These are phyloP conservation scores for Lycaon pictus DNA, from an alignment of 2,113 vertebrate species.

Conservation along the genomic window DNA sequence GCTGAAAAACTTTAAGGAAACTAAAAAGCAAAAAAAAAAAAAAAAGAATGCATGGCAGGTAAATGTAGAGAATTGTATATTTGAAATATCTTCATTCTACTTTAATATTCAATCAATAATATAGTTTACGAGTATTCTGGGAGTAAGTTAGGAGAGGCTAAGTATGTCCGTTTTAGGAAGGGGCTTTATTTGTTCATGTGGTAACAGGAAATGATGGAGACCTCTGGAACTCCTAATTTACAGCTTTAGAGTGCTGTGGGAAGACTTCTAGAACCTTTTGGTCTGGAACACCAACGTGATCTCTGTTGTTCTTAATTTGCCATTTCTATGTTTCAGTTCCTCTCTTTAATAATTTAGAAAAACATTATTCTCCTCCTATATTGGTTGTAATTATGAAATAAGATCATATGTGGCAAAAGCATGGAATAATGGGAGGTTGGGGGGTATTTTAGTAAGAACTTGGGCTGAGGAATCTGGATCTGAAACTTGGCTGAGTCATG, in stretches of 20 bases:
- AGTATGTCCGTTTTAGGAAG: not conserved
- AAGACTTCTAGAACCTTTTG: not conserved
- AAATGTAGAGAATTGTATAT: not conserved
- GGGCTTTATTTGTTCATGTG: not conserved
- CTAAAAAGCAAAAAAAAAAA: not conserved
- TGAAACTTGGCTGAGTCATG: not conserved
- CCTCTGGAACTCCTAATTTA: not conserved
- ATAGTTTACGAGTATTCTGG: not conserved
- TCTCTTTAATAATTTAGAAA: not conserved
- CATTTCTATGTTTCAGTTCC: not conserved
- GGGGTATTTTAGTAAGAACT: not conserved
- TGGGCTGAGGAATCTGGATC: not conserved
- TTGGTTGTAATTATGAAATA: not conserved
- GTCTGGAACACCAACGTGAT: not conserved
- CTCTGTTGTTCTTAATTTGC: not conserved
- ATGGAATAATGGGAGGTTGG: not conserved
- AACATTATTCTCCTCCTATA: not conserved
- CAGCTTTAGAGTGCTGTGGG: rapidly evolving
- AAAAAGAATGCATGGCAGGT: not conserved
- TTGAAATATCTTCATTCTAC: not conserved
- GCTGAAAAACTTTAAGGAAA: not conserved
- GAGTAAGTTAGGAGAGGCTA: not conserved
- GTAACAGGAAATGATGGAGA: not conserved
- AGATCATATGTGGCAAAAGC: not conserved
- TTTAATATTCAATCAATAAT: not conserved